A percentile compares a stretch with the other conserved stretches of the same genome.
phyloP scores from a whole-genome alignment of 1,140 invertebrate species.

The Polypedilum pembai region DNA sequence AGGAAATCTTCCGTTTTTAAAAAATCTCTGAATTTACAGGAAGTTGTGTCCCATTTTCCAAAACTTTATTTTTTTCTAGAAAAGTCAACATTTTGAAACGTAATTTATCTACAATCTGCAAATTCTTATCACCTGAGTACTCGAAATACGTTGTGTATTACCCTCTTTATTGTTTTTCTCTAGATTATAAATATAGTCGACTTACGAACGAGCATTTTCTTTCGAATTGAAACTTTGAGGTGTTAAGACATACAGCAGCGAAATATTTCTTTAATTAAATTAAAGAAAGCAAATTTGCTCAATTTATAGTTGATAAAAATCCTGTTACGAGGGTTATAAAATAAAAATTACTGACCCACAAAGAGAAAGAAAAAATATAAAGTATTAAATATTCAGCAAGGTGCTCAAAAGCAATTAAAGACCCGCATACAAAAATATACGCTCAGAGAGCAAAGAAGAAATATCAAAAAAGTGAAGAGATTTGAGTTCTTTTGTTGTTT shows the following conservation, averaged over 20 bases:
- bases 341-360: not conserved
- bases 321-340: not conserved
- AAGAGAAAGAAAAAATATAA: not conserved
- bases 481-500: conserved; percentile 2
- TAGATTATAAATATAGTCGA: not conserved
- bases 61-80: not conserved
- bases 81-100: not conserved
- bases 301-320: not conserved
- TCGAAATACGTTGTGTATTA: not conserved
- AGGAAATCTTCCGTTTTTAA: too few species aligned
- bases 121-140: not conserved
- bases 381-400: not conserved
- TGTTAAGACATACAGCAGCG: not conserved
- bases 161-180: not conserved
- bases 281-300: not conserved
- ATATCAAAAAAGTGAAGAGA: not conserved
- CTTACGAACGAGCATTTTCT: not conserved
- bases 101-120: not conserved
- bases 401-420: conserved; percentile 5
- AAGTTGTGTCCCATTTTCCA: too few species aligned
- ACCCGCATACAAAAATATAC: not conserved
- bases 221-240: conserved; percentile 9
- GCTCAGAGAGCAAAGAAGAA: not conserved
- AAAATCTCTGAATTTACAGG: too few species aligned
- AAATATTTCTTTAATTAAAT: not conserved